A percentile compares a stretch with the other conserved stretches of the same genome.
Evolutionary conservation across 2,888 invertebrate genomes (phyloP).

Genomic region (Acanthococcus lagerstroemiae): DNA sequence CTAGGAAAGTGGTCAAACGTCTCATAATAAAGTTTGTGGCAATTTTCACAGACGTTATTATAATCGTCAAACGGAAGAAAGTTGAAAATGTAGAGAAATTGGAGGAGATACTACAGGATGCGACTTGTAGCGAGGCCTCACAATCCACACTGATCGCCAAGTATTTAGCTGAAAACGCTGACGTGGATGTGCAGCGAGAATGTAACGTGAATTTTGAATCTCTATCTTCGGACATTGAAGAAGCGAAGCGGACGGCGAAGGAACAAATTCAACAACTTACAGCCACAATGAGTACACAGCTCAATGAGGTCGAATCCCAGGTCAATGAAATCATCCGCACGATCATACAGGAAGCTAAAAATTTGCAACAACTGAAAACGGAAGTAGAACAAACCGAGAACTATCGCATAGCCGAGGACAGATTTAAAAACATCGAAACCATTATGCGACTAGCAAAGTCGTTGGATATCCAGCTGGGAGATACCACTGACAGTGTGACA

Average conservation of each 20-base stretch:
- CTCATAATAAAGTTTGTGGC: slow-evolving; percentile 5
- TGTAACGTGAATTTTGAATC: background rate
- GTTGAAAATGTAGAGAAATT: background rate
- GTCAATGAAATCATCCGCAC: background rate
- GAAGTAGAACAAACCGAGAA: background rate
- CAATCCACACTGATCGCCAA: background rate
- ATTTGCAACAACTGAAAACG: background rate
- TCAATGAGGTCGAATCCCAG: background rate
- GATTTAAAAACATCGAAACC: background rate
- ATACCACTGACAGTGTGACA: background rate
- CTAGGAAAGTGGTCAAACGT: slow-evolving; percentile 1
- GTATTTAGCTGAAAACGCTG: slow-evolving; percentile 13
- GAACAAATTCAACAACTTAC: background rate
- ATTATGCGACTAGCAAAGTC: background rate
- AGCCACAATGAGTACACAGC: background rate
- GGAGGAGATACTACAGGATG: background rate
- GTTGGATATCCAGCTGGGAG: background rate
- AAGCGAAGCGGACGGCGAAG: background rate
- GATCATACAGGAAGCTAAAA: background rate
- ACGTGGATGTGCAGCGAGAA: background rate
- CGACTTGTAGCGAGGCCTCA: background rate
- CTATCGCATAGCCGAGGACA: background rate
- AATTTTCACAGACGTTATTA: background rate
- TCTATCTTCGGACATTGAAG: background rate
- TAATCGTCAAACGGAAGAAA: slow-evolving; percentile 9